Evolutionary conservation across 2,888 invertebrate species (phyloP), one percentile per base, ranked within the genome.

Genomic region (Smittia aterrima): DNA sequence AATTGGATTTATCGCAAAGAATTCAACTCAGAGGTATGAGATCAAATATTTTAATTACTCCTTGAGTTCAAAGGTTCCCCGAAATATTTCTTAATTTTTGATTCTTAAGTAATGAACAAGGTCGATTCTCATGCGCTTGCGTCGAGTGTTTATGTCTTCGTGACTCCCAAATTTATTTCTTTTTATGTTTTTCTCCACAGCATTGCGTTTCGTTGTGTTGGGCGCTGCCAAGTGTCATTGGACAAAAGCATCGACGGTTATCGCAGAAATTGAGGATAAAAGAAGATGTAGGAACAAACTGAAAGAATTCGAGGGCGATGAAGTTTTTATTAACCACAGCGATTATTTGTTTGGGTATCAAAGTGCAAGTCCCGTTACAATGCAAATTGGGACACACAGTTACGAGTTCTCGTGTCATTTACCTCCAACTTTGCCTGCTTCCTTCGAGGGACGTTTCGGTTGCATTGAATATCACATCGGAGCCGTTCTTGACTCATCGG

Each of bases 401-500:
- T 85, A 83, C 76, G 82, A 81, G 0, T 87, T 87, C 78, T 79
- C 83, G 24, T 85, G 83, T 62, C 80, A 79, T 4, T 79, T 87
- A 27, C 87, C 87, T 0, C 66, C 72, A 0, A 79, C 80, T 41
- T 83, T 85, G 66, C 87, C 87, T 0, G 84, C 86, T 0, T 85
- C 87, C 0, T 85, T 84, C 77, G 86, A 87, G 75, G 84, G 84
- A 0, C 62, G 77, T 0, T 76, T 81, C 11, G 87, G 87, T 0
- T 83, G 84, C 74, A 81, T 87, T 38, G 80, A 88, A 1, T 90
- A 90, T 79, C 82, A 85, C 79, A 78, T 88, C 62, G 86, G 86
- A 77, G 85, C 84, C 0, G 86, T 87, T 38, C 85, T 88, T 76
- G 85, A 87, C 79, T 84, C 87, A 0, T 88, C 87, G 83, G 84